Evolutionary conservation across 2,888 invertebrate species (phyloP).

Genomic region (Chrysolina oricalcia): DNA sequence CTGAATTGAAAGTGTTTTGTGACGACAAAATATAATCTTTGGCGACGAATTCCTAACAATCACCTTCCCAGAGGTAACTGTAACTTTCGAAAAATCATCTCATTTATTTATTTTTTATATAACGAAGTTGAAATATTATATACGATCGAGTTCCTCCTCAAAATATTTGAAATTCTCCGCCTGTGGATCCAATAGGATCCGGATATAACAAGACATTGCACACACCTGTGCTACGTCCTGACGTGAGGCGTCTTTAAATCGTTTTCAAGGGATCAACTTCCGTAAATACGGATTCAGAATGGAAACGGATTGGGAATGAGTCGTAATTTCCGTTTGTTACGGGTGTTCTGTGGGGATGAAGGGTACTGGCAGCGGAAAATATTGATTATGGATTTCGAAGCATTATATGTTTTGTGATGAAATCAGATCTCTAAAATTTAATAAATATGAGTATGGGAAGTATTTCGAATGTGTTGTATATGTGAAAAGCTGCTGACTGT

Average conservation of each 20-base stretch:
- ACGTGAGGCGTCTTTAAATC: conserved; percentile 53
- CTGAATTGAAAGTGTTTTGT: too few species aligned
- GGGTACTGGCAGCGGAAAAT: not conserved
- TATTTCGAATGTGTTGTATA: too few species aligned
- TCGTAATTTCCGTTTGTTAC: conserved; percentile 35
- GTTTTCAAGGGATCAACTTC: conserved; percentile 48
- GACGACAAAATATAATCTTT: too few species aligned
- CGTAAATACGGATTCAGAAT: conserved; percentile 30
- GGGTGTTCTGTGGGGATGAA: not conserved
- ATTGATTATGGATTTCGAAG: not conserved
- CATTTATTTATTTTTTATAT: too few species aligned
- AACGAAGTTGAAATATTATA: too few species aligned
- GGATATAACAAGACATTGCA: conserved; percentile 57
- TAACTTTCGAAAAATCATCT: too few species aligned
- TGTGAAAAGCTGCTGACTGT: too few species aligned
- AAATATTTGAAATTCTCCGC: not conserved
- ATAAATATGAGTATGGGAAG: too few species aligned
- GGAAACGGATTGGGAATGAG: conserved; percentile 16
- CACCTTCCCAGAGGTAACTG: too few species aligned
- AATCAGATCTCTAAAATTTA: too few species aligned
- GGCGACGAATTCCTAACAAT: too few species aligned
- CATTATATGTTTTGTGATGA: not conserved
- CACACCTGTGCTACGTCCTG: conserved; percentile 56
- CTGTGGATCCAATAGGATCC: conserved; percentile 54
- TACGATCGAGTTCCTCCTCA: too few species aligned